Percentiles rank a stretch among this genome's conserved stretches.
These are phyloP conservation scores for Halocynthia aurantium DNA, from an alignment of 23 tunicate genomes.

Conservation along the genomic window DNA sequence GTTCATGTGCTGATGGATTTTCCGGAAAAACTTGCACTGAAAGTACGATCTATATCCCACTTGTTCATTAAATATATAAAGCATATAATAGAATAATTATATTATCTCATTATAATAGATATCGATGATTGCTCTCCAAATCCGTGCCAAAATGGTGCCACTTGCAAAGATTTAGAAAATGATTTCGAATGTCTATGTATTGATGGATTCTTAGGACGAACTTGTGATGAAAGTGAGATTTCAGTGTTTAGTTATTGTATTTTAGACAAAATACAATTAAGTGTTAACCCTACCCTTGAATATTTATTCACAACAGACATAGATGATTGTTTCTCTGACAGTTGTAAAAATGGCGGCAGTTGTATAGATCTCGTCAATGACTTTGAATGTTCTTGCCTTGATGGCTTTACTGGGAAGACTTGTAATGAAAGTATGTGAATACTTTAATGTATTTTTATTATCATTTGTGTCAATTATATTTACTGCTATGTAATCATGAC, in stretches of 20 bases:
- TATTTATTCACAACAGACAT: background rate
- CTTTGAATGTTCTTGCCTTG: background rate
- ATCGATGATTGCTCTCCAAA: background rate
- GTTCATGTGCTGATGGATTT: constrained; percentile 70
- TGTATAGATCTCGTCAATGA: background rate
- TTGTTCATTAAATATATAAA: background rate
- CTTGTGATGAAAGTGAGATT: too few relatives aligned
- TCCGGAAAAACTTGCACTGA: constrained; percentile 61
- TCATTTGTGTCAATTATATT: too few relatives aligned
- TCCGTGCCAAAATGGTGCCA: too few relatives aligned
- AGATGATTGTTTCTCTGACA: background rate
- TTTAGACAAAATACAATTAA: too few relatives aligned
- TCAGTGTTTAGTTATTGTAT: too few relatives aligned
- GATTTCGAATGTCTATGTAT: too few relatives aligned
- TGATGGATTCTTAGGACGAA: too few relatives aligned
- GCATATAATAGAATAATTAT: background rate
- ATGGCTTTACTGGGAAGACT: constrained; percentile 37
- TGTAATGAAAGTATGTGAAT: constrained; percentile 46
- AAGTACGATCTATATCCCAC: constrained; percentile 21
- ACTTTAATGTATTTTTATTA: too few relatives aligned
- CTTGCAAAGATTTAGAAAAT: too few relatives aligned
- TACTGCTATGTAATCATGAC: background rate
- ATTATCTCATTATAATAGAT: background rate
- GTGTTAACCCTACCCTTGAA: background rate
- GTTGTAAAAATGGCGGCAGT: background rate